Evolutionary conservation across 1,140 invertebrate genomes (phyloP).

Genomic region (Cydia pomonella): DNA sequence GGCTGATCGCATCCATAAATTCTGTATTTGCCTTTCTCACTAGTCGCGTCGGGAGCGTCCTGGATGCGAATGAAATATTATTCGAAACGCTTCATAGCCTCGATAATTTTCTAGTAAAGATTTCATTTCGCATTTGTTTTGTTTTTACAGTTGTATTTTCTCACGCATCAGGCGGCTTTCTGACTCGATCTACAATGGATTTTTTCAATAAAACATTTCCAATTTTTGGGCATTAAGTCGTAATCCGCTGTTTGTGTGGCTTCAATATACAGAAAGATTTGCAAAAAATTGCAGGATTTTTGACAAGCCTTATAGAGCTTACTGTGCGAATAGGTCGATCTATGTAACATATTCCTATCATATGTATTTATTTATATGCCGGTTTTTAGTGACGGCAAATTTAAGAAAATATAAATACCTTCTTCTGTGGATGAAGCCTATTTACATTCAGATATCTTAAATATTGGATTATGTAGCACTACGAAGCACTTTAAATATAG

Average conservation of each 20-base stretch:
- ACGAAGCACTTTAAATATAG: too few relatives aligned
- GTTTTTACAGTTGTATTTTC: not conserved
- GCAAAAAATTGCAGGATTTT: not conserved
- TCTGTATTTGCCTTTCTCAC: slow-evolving; percentile 52
- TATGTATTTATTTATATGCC: too few relatives aligned
- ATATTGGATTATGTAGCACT: too few relatives aligned
- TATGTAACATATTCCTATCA: too few relatives aligned
- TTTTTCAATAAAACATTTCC: slow-evolving; percentile 25
- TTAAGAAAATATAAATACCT: too few relatives aligned
- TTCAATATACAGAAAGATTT: not conserved
- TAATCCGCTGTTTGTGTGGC: slow-evolving; percentile 17
- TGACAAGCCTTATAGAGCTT: too few relatives aligned
- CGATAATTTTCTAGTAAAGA: slow-evolving; percentile 24
- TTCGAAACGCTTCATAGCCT: slow-evolving; percentile 36
- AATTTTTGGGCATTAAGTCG: slow-evolving; percentile 23
- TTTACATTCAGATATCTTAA: too few relatives aligned
- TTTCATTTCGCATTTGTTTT: not conserved
- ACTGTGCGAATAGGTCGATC: not conserved
- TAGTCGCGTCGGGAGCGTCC: slow-evolving; percentile 49
- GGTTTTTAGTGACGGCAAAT: too few relatives aligned
- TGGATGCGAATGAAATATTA: slow-evolving; percentile 57
- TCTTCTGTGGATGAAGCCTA: too few relatives aligned
- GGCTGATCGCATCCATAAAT: slow-evolving; percentile 64
- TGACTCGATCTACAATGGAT: not conserved
- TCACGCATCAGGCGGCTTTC: not conserved